Percentiles rank a stretch among this genome's conserved stretches.
Evolutionary conservation across 2,888 invertebrate species (phyloP).

Genomic region (Lithophane ornitopus): DNA sequence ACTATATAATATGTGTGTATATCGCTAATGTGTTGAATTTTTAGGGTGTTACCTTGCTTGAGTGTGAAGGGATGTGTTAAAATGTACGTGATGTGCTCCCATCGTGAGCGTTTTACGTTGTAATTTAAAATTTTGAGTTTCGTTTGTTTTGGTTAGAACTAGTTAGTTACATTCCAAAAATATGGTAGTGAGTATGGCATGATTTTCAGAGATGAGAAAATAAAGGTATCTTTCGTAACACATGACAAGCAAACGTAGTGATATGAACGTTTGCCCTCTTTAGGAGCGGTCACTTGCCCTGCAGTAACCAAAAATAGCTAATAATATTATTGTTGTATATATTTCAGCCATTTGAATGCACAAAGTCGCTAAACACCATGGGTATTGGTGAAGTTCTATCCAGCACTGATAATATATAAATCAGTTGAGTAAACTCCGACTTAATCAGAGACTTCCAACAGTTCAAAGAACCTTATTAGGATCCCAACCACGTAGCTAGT

Average conservation of each 20-base stretch:
- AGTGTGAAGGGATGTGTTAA: conserved; percentile 47
- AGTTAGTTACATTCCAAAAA: background rate
- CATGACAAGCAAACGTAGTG: background rate
- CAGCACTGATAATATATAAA: background rate
- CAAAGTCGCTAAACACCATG: background rate
- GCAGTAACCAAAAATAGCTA: background rate
- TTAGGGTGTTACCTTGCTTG: conserved; percentile 46
- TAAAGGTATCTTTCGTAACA: background rate
- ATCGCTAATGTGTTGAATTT: conserved; percentile 55
- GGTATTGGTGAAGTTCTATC: too few relatives aligned
- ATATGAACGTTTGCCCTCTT: too few relatives aligned
- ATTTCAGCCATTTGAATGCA: background rate
- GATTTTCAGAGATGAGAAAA: background rate
- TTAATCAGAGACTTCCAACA: background rate
- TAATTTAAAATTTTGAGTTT: conserved; percentile 17
- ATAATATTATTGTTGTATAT: background rate
- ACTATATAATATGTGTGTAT: conserved; percentile 46
- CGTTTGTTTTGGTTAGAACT: conserved; percentile 8
- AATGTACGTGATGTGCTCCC: conserved; percentile 21
- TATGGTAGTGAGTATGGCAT: background rate
- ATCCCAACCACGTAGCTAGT: background rate
- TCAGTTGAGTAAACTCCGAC: background rate
- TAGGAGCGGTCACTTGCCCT: too few relatives aligned
- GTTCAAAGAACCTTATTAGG: background rate
- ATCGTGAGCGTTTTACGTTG: conserved; percentile 20